Conservation (phyloP, 2,888 invertebrate species). For the Cylloceria caligata region DNA sequence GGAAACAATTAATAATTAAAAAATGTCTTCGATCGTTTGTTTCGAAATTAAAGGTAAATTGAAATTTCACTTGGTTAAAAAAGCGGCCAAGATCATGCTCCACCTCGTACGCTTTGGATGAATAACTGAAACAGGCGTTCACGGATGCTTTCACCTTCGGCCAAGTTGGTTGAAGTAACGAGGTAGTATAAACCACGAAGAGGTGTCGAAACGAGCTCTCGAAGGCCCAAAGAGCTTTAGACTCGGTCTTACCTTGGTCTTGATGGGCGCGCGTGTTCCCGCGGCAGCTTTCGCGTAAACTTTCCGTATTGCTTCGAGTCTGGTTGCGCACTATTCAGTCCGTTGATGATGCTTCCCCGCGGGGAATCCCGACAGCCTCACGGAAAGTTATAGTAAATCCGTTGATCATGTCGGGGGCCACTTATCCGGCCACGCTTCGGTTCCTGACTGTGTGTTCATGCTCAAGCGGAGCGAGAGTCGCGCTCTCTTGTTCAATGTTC, state of each 20-base stretch:
- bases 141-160: background rate
- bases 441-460: conserved; percentile 67
- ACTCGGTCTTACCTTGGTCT: background rate
- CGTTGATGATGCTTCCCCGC: conserved; percentile 21
- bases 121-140: background rate
- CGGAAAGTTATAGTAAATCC: conserved; percentile 58
- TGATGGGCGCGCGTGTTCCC: background rate
- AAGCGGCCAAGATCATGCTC: no score
- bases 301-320: conserved; percentile 14
- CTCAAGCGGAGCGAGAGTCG: conserved; percentile 52
- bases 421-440: conserved; percentile 70
- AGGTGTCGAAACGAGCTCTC: conserved; percentile 4
- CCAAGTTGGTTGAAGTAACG: conserved; percentile 1
- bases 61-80: no score
- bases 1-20: no score
- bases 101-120: background rate
- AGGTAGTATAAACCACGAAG: background rate
- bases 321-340: background rate
- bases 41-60: no score
- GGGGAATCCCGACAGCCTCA: conserved; percentile 33
- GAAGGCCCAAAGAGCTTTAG: background rate
- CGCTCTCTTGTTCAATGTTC: conserved; percentile 31
- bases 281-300: conserved; percentile 32
- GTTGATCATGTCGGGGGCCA: conserved; percentile 72
- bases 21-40: no score